Conservation (phyloP, 2,113 vertebrate species). For the Sylvia atricapilla region DNA sequence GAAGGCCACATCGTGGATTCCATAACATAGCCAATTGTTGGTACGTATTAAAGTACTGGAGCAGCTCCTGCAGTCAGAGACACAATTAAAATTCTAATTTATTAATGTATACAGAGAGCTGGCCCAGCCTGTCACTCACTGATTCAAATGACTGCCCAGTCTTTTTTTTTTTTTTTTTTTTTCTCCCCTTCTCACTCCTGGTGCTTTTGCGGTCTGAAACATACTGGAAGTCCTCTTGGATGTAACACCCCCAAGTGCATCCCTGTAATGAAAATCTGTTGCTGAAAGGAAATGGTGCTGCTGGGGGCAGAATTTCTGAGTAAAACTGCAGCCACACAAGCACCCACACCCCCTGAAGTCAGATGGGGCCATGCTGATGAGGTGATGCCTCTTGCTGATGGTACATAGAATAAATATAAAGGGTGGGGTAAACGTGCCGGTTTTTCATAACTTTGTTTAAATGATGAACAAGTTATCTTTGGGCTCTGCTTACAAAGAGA, state of each 20-base stretch:
- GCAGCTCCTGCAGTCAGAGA: constrained; percentile 91
- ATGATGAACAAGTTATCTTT: constrained; percentile 19
- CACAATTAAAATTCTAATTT: constrained; percentile 99
- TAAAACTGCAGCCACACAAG: background rate
- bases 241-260: constrained; percentile 46
- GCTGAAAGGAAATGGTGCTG: constrained; percentile 5
- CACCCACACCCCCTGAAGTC: background rate
- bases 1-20: constrained; percentile 84
- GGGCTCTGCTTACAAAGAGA: background rate
- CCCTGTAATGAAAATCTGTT: constrained; percentile 50
- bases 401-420: background rate
- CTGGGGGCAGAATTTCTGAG: constrained; percentile 26
- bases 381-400: background rate
- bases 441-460: constrained; percentile 47
- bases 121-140: constrained; percentile 93
- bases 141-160: constrained; percentile 88
- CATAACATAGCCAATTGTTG: constrained; percentile 89
- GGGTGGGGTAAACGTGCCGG: background rate
- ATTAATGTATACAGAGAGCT: constrained; percentile 97
- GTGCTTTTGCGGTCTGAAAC: constrained; percentile 66
- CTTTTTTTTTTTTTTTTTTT: constrained; percentile 42
- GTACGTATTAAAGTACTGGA: constrained; percentile 85
- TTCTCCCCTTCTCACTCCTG: constrained; percentile 39
- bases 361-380: background rate
- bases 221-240: constrained; percentile 57